A percentile compares a stretch with the other conserved stretches of the same genome.
Evolutionary conservation across 2,888 invertebrate genomes (phyloP).

Genomic region (Drosophila rellima): DNA sequence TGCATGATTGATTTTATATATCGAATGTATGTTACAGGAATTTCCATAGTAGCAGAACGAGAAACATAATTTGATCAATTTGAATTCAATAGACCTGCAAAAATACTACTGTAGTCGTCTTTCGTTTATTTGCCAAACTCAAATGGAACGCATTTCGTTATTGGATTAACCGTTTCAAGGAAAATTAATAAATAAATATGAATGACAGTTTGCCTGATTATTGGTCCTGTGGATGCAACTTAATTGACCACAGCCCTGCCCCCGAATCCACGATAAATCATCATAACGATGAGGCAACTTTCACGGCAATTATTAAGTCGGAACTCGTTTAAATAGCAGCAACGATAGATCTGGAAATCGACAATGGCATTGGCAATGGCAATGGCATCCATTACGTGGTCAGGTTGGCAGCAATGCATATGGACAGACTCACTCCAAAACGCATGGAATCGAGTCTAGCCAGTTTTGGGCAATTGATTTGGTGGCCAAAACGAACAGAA

Average conservation of each 20-base stretch:
- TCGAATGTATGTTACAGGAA: not conserved
- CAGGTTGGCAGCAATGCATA: constrained; percentile 31
- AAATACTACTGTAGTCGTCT: not conserved
- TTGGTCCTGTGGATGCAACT: constrained; percentile 27
- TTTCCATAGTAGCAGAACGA: not conserved
- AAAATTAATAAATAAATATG: not conserved
- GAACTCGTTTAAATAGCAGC: constrained; percentile 41
- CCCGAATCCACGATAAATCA: constrained; percentile 16
- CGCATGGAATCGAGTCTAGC: constrained; percentile 60
- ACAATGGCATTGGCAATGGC: constrained; percentile 22
- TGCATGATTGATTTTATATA: not conserved
- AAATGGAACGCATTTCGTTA: not conserved
- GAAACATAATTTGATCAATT: not conserved
- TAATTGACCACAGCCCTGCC: constrained; percentile 26
- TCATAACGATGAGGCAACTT: constrained; percentile 36
- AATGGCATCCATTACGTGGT: constrained; percentile 40
- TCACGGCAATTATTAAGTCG: constrained; percentile 42
- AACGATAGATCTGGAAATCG: constrained; percentile 35
- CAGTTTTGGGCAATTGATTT: constrained; percentile 51
- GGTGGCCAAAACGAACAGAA: constrained; percentile 24
- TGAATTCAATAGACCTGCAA: not conserved
- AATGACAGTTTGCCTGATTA: constrained; percentile 21
- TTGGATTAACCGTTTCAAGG: not conserved
- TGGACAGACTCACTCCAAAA: constrained; percentile 45
- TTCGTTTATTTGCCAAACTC: not conserved